Evolutionary conservation across 92 coral and sea anemone species (phyloP).

Genomic region (Blastomussa wellsi): DNA sequence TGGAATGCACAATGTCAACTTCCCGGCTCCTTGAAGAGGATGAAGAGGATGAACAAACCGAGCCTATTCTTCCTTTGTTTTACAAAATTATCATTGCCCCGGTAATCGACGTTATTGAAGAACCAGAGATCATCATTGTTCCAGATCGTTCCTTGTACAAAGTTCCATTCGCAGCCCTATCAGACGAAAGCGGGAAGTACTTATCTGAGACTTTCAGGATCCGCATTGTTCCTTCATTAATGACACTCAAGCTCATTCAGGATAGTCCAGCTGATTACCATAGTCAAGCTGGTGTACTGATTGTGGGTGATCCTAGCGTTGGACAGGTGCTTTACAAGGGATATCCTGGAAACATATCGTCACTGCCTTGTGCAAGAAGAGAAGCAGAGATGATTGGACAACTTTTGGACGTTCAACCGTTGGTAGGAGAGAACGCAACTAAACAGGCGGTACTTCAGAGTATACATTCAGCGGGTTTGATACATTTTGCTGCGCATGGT

Average conservation of each 20-base stretch:
- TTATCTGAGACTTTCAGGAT: constrained; percentile 11
- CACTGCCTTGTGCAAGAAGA: constrained; percentile 8
- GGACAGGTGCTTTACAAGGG: neutral
- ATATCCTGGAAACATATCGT: neutral
- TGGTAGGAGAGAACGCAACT: constrained; percentile 34
- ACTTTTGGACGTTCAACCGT: constrained; percentile 13
- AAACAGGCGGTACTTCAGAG: constrained; percentile 14
- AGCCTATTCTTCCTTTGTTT: neutral
- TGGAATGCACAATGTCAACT: neutral
- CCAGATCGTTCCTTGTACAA: neutral
- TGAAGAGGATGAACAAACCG: neutral
- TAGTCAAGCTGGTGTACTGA: constrained; percentile 19
- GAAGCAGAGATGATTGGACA: constrained; percentile 34
- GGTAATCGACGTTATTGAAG: neutral
- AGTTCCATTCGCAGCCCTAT: constrained; percentile 24
- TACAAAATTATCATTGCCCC: constrained; percentile 4
- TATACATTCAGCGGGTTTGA: neutral
- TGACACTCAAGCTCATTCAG: constrained; percentile 17
- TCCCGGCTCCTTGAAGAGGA: neutral
- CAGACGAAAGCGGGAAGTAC: neutral
- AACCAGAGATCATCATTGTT: constrained; percentile 13
- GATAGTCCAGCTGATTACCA: constrained; percentile 15
- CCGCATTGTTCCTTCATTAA: constrained; percentile 18
- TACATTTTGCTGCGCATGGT: constrained; percentile 34
- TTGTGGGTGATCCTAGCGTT: constrained; percentile 14